Evolutionary conservation across 2,113 vertebrate genomes (phyloP).

Genomic region (Octodon degus): DNA sequence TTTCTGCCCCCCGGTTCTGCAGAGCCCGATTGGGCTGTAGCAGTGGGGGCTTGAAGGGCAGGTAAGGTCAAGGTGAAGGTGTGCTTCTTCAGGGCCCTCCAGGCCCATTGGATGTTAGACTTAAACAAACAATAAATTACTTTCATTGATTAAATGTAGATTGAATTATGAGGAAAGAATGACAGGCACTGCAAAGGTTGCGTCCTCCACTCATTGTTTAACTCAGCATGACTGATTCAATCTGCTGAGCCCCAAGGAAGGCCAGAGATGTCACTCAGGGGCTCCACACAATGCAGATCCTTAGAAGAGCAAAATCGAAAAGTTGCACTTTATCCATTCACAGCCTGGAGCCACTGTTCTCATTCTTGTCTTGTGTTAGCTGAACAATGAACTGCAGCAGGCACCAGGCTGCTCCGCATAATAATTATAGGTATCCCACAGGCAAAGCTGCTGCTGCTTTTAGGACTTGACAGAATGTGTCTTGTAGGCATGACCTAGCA

Average conservation of each 20-base stretch:
- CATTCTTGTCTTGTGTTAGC: conserved; percentile 87
- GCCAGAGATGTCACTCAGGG: conserved; percentile 89
- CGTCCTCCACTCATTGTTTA: conserved; percentile 91
- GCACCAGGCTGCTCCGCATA: conserved; percentile 83
- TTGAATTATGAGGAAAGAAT: conserved; percentile 92
- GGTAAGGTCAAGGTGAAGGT: conserved; percentile 83
- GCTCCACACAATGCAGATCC: conserved; percentile 85
- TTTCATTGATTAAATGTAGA: conserved; percentile 94
- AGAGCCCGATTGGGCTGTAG: conserved; percentile 72
- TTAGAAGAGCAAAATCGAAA: conserved; percentile 89
- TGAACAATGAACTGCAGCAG: conserved; percentile 90
- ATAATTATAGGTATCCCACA: conserved; percentile 93
- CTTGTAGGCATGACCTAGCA: conserved; percentile 91
- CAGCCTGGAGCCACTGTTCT: conserved; percentile 91
- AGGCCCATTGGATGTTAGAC: conserved; percentile 86
- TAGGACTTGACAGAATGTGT: conserved; percentile 90
- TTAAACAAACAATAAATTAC: conserved; percentile 94
- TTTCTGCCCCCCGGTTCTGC: conserved; percentile 66
- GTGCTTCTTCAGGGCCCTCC: conserved; percentile 83
- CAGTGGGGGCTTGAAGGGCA: conserved; percentile 75
- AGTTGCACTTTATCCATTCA: conserved; percentile 92
- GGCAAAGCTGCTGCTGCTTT: conserved; percentile 90
- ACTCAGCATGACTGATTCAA: conserved; percentile 93
- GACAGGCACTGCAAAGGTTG: conserved; percentile 89
- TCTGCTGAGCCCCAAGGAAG: conserved; percentile 90